These are phyloP conservation scores for Alcedo quadribrachys DNA, from an alignment of 2,797 vertebrate genomes.

Conservation along the genomic window DNA sequence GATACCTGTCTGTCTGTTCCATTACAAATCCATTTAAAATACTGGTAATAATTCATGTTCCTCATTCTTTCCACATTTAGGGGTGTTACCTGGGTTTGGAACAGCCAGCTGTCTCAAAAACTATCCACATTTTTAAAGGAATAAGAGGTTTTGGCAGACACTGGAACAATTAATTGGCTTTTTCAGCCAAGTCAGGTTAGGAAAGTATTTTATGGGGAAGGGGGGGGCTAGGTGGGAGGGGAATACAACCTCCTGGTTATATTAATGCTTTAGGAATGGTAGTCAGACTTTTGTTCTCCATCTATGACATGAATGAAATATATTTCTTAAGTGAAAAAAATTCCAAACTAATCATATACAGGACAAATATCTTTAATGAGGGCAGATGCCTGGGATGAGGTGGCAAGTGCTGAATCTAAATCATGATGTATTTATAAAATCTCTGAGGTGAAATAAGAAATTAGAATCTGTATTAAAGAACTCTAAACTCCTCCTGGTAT, in stretches of 20 bases:
- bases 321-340: background rate
- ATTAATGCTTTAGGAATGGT: slow-evolving; percentile 66
- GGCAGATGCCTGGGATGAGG: background rate
- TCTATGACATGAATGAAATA: background rate
- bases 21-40: slow-evolving; percentile 47
- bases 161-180: slow-evolving; percentile 77
- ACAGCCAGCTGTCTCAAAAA: slow-evolving; percentile 64
- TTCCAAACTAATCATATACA: background rate
- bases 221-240: background rate
- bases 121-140: slow-evolving; percentile 51
- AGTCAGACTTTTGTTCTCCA: slow-evolving; percentile 1
- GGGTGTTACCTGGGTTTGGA: slow-evolving; percentile 61
- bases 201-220: slow-evolving; percentile 68
- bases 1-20: slow-evolving; percentile 2
- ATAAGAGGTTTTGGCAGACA: slow-evolving; percentile 70
- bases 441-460: background rate
- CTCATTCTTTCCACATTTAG: slow-evolving; percentile 67
- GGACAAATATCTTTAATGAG: background rate
- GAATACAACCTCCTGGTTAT: slow-evolving; percentile 52
- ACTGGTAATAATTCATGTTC: slow-evolving; percentile 54
- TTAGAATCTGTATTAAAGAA: background rate
- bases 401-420: background rate
- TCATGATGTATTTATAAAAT: background rate
- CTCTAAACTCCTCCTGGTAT: background rate
- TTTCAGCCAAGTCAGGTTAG: slow-evolving; percentile 75